Percentiles rank a stretch among this genome's conserved stretches.
These are phyloP conservation scores for Zaprionus nigranus DNA, from an alignment of 1,140 invertebrate genomes.

Conservation along the genomic window DNA sequence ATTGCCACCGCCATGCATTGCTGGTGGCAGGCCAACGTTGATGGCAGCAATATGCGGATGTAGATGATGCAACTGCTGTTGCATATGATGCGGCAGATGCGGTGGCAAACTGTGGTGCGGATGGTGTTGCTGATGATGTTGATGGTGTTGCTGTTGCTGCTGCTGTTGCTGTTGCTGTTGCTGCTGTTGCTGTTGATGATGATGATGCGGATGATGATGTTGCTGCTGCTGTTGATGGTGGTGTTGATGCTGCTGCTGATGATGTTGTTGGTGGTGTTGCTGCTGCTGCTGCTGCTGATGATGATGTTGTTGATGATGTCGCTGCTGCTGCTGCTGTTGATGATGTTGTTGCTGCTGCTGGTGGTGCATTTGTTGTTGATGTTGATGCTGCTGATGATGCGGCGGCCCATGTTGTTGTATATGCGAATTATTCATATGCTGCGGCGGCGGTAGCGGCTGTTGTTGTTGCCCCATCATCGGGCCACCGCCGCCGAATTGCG, in stretches of 20 bases:
- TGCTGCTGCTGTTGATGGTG: constrained; percentile 19
- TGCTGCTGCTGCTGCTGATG: constrained; percentile 27
- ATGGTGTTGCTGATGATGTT: constrained; percentile 38
- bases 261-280: constrained; percentile 40
- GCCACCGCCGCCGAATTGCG: constrained; percentile 35
- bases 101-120: constrained; percentile 45
- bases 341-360: constrained; percentile 44
- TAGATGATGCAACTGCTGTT: constrained; percentile 61
- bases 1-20: constrained; percentile 48
- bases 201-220: constrained; percentile 34
- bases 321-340: background rate
- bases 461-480: constrained; percentile 34
- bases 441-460: constrained; percentile 23
- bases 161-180: constrained; percentile 28
- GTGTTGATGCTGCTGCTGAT: constrained; percentile 31
- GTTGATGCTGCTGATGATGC: constrained; percentile 21
- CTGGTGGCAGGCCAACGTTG: constrained; percentile 39
- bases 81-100: constrained; percentile 59
- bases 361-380: constrained; percentile 24
- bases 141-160: constrained; percentile 37
- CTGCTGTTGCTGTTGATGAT: constrained; percentile 31
- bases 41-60: constrained; percentile 46
- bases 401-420: constrained; percentile 19
- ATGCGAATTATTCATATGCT: constrained; percentile 20
- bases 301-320: constrained; percentile 34